Conservation (phyloP, 2,113 vertebrate genomes). For the Acrocephalus arundinaceus region DNA sequence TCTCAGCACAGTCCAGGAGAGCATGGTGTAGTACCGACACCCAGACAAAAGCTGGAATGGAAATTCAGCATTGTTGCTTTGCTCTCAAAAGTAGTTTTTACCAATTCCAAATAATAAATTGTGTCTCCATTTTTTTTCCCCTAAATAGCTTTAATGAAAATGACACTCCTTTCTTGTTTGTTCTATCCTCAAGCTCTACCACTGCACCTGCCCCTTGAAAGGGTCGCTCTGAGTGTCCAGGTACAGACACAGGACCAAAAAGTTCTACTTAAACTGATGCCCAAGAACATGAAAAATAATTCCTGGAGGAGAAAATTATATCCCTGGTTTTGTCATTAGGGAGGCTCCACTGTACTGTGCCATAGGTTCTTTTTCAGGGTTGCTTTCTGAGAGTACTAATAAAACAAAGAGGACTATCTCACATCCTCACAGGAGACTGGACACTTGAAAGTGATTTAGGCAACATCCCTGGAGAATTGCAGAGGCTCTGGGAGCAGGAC, state of each 20-base stretch:
- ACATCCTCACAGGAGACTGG: neutral
- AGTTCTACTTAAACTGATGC: neutral
- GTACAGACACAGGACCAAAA: neutral
- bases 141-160: neutral
- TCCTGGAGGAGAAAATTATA: neutral
- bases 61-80: neutral
- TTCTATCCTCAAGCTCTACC: neutral
- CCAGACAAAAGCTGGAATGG: neutral
- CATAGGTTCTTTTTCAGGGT: neutral
- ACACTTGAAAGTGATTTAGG: conserved; percentile 20
- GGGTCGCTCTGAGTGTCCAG: neutral
- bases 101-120: neutral
- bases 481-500: neutral
- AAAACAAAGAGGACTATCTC: neutral
- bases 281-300: neutral
- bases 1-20: accelerated
- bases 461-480: neutral
- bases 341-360: accelerated
- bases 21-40: accelerated
- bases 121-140: neutral
- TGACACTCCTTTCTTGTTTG: too few relatives aligned
- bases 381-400: neutral
- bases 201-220: neutral
- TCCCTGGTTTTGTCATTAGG: neutral
- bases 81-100: neutral